Base-by-base conservation (phyloP, 2,797 vertebrate genomes). In the Adelosebastes latens region DNA sequence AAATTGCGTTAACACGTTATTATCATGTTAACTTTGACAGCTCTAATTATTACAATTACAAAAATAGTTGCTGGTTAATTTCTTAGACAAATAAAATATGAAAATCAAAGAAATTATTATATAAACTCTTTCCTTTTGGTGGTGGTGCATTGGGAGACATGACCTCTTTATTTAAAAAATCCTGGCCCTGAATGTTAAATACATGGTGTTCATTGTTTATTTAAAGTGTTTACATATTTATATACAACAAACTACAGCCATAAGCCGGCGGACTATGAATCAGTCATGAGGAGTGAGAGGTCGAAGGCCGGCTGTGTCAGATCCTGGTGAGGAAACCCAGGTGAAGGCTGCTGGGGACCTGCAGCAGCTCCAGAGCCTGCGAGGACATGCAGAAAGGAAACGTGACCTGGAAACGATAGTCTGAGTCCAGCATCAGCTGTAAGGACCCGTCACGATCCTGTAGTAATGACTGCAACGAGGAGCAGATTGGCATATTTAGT, bases 371-470 rank as follows among this genome's bases (percentile, higher is more conserved):
- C 93, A 99, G 94, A 56, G 98, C 96, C 53, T 98, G 97, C 0
- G 96, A 89, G 6, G 98, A 99, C 0, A 96, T 85, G 69, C 93
- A 96, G 91, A 97, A 99, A 32, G 98, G 99, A 93, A 99, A 99
- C 0, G 93, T 99, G 93, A 99, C 98, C 96, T 98, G 99, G 91
- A 99, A 99, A 85, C 95, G 96, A 25, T 99, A 96, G 73, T 97
- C 97, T 78, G 96, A 93, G 60, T 99, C 98, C 27, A 98, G 81
- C 98, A 99, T 97, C 87, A 99, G 59, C 74, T 98, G 98, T 0
- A 95, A 87, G 2, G 94, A 94, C 2, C 97, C 96, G 61, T 97
- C 97, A 3, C 96, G 97, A 69, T 95, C 96, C 81, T 93, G 97
- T 1, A 99, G 93, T 84, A 97, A 85, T 1, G 96, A 95, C 99